Base-by-base conservation (phyloP, 2,797 vertebrate species). In the Eulemur rubriventer region DNA sequence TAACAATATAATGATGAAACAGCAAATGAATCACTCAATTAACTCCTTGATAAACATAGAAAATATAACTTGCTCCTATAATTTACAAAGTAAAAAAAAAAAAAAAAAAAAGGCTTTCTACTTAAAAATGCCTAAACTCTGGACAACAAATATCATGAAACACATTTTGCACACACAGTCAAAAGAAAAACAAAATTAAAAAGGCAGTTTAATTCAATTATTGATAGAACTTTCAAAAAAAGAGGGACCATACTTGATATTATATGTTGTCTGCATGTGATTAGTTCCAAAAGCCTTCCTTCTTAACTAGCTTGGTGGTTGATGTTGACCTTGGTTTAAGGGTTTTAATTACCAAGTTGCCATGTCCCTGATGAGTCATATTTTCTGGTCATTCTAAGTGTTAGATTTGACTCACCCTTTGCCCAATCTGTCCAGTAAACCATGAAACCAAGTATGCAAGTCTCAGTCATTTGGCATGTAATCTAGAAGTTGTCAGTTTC, bases 1-100 rank as follows among this genome's bases (percentile, higher is more conserved):
- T 98, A 98, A 98, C 57, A 97, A 94, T 95, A 96, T 97, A 98
- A 98, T 96, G 98, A 97, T 96, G 92, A 98, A 98, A 95, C 75
- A 97, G 96, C 80, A 98, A 98, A 94, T 93, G 96, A 98, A 91
- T 97, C 96, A 96, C 94, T 98, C 91, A 96, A 86, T 98, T 98
- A 96, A 38, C 91, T 96, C 93, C 89, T 92, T 84, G 91, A 96
- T 96, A 96, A 91, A 95, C 83, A 95, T 94, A 2, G 18, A 96
- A 98, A 96, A 50, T 20, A 76, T 73, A 83, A 8, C 46, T 92
- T 67, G 11, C 26, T 89, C 11, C n/a, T 83, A 48, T 38, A 84
- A 92, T 81, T 78, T 91, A 87, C 79, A 65, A 82, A 93, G 43
- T 35, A 30, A 82, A 72, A 94, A 65, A 70, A 67, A 52, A 94